A percentile compares a stretch with the other conserved stretches of the same genome.
phyloP scores from a whole-genome alignment of 2,888 invertebrate species.

The Sminthurinus aureus region DNA sequence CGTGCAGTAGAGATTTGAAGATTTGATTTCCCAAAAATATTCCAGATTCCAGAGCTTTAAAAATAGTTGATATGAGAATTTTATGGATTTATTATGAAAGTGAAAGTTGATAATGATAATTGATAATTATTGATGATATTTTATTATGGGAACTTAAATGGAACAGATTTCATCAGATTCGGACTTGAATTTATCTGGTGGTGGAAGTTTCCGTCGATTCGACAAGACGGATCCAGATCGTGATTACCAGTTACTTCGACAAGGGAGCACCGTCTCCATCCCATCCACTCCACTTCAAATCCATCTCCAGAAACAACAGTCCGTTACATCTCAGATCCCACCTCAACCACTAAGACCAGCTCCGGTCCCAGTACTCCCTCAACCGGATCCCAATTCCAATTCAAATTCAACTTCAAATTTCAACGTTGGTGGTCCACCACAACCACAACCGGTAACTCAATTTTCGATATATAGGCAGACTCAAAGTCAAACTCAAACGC shows the following conservation, averaged over 20 bases:
- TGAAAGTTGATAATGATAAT: neutral
- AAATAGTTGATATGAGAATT: neutral
- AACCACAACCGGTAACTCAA: no score
- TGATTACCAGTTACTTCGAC: slow-evolving; percentile 63
- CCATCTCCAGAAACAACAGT: neutral
- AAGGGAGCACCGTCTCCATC: slow-evolving; percentile 46
- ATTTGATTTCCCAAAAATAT: neutral
- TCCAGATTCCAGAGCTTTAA: no score
- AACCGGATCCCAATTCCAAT: neutral
- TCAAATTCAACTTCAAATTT: no score
- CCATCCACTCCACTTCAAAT: slow-evolving; percentile 17
- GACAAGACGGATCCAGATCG: slow-evolving; percentile 72
- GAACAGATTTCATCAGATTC: slow-evolving; percentile 72
- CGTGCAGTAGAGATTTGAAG: neutral
- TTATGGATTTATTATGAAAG: neutral
- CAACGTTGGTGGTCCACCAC: neutral
- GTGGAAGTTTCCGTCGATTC: slow-evolving; percentile 73
- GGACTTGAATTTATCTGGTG: slow-evolving; percentile 70
- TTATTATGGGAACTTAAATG: neutral
- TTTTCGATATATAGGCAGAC: no score
- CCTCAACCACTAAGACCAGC: slow-evolving; percentile 57
- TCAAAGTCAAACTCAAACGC: no score
- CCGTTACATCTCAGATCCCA: slow-evolving; percentile 29
- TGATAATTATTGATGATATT: neutral
- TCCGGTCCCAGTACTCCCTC: slow-evolving; percentile 60